Percentiles rank a stretch among this genome's conserved stretches.
phyloP scores from a whole-genome alignment of 2,888 invertebrate species.

The Therioaphis trifolii region DNA sequence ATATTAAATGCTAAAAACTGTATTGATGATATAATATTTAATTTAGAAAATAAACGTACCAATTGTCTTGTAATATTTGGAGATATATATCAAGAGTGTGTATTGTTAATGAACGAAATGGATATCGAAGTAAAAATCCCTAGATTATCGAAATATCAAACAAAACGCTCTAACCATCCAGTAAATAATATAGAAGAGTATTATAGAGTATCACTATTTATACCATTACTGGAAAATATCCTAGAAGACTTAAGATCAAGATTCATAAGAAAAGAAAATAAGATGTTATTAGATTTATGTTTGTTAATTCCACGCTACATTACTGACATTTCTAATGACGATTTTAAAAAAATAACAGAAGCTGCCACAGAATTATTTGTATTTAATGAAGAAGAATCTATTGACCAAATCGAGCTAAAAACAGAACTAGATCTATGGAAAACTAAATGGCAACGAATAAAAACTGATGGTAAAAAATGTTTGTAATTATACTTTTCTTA shows the following conservation, averaged over 20 bases:
- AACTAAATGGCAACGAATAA: neutral
- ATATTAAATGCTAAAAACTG: no score
- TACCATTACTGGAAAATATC: constrained; percentile 3
- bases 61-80: constrained; percentile 1
- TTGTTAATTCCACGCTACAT: no score
- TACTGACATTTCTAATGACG: no score
- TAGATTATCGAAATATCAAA: constrained; percentile 3
- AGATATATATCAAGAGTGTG: constrained; percentile 20
- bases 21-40: neutral
- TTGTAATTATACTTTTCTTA: constrained; percentile 1
- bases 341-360: constrained; percentile 5
- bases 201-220: neutral
- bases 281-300: constrained; percentile 8
- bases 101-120: neutral
- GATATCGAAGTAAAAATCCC: constrained; percentile 4
- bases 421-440: neutral
- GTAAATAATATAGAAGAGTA: constrained; percentile 8
- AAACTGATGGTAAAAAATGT: neutral
- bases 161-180: neutral
- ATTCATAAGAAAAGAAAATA: neutral
- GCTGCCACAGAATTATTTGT: no score
- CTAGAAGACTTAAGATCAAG: no score
- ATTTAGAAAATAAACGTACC: constrained; percentile 1
- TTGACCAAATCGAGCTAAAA: neutral
- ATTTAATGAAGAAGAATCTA: neutral